These are phyloP conservation scores for Enteromius paludinosus DNA, from an alignment of 2,797 vertebrate species.

Conservation along the genomic window DNA sequence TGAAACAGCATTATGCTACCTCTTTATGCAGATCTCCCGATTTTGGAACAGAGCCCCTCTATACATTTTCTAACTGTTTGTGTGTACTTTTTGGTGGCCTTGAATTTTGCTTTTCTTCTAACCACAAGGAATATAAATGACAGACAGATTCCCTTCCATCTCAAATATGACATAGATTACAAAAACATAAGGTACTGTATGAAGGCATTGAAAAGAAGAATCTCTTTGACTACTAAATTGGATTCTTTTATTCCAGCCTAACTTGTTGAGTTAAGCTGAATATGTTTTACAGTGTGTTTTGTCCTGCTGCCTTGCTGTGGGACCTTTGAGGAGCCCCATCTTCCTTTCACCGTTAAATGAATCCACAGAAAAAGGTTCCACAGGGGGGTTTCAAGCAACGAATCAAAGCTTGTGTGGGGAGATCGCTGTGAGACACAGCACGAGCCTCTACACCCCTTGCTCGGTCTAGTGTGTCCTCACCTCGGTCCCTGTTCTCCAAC, in stretches of 20 bases:
- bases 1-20: background rate
- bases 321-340: slow-evolving; percentile 32
- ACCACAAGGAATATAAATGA: background rate
- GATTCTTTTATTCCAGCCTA: slow-evolving; percentile 15
- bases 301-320: slow-evolving; percentile 35
- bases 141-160: background rate
- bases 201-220: slow-evolving; percentile 33
- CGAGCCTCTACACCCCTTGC: slow-evolving; percentile 37
- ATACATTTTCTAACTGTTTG: background rate
- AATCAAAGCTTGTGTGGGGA: slow-evolving; percentile 28
- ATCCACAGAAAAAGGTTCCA: slow-evolving; percentile 45
- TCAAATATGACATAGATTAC: slow-evolving; percentile 33
- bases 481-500: background rate
- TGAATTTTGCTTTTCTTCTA: background rate
- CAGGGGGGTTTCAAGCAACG: slow-evolving; percentile 44
- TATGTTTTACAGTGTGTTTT: slow-evolving; percentile 35
- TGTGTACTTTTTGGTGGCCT: background rate
- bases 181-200: slow-evolving; percentile 47
- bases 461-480: background rate
- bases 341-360: slow-evolving; percentile 43
- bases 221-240: slow-evolving; percentile 4
- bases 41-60: background rate
- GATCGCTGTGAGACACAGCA: slow-evolving; percentile 30
- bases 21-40: background rate
- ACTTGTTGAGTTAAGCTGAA: slow-evolving; percentile 29